A percentile compares a stretch with the other conserved stretches of the same genome.
These are phyloP conservation scores for Bombus sibiricus DNA, from an alignment of 1,140 invertebrate species.

Conservation along the genomic window DNA sequence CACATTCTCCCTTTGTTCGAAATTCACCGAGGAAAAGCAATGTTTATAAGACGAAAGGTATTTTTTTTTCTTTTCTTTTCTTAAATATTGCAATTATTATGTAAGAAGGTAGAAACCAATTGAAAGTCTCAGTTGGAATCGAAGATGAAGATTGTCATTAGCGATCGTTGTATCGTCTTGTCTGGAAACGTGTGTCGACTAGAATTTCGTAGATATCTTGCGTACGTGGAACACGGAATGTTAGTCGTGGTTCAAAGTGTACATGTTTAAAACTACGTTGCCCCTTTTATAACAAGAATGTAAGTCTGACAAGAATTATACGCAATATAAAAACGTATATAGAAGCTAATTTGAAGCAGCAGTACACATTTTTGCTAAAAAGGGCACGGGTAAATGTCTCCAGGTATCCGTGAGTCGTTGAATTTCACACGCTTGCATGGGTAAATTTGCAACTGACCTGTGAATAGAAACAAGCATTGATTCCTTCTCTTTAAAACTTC, in stretches of 20 bases:
- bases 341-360: background rate
- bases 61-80: background rate
- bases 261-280: background rate
- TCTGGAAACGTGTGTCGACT: slow-evolving; percentile 11
- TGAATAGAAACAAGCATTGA: slow-evolving; percentile 15
- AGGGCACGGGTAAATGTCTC: background rate
- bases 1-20: background rate
- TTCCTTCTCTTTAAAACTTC: background rate
- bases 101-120: background rate
- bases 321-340: background rate
- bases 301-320: background rate
- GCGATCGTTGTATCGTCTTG: background rate
- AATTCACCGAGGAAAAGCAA: background rate
- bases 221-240: slow-evolving; percentile 38
- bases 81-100: background rate
- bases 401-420: background rate
- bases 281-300: background rate
- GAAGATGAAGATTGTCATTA: background rate
- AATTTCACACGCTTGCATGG: background rate
- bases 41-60: background rate
- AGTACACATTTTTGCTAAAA: background rate
- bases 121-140: background rate
- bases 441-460: slow-evolving; percentile 1
- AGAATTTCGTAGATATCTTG: background rate
- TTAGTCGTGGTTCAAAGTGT: slow-evolving; percentile 50